Evolutionary conservation across 2,888 invertebrate species (phyloP).

Genomic region (Lobophora halterata): DNA sequence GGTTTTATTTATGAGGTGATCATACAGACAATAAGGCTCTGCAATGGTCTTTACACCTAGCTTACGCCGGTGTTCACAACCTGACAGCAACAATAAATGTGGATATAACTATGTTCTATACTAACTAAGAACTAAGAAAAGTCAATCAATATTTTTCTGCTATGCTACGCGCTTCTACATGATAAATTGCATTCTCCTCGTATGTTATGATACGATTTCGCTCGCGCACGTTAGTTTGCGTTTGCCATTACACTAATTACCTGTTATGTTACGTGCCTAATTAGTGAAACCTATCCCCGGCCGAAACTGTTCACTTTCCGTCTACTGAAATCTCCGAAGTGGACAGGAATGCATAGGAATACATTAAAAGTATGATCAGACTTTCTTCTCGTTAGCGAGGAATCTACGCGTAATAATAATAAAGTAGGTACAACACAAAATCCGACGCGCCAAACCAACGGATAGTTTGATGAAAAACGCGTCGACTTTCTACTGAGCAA

Average conservation of each 20-base stretch:
- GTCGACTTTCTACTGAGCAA: conserved; percentile 69
- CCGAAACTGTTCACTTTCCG: conserved; percentile 42
- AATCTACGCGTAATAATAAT: conserved; percentile 59
- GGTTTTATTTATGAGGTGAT: no score
- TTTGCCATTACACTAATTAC: conserved; percentile 1
- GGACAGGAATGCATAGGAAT: conserved; percentile 59
- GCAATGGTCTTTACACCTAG: no score
- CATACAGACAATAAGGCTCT: no score
- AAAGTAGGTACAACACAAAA: conserved; percentile 65
- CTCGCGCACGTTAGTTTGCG: conserved; percentile 6
- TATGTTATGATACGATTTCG: no score
- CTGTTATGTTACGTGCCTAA: conserved; percentile 19
- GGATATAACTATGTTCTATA: no score
- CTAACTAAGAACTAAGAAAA: no score
- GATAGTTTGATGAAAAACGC: conserved; percentile 56
- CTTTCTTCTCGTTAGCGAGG: conserved; percentile 74
- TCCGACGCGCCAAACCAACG: conserved; percentile 53
- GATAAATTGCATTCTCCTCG: no score
- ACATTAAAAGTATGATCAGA: conserved; percentile 61
- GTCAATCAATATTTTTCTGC: no score
- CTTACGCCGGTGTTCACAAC: no score
- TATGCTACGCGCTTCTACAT: no score
- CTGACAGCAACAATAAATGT: no score
- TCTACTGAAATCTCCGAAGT: conserved; percentile 27
- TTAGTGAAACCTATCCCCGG: conserved; percentile 41